These are phyloP conservation scores for Channa argus DNA, from an alignment of 2,113 vertebrate species.

Conservation along the genomic window DNA sequence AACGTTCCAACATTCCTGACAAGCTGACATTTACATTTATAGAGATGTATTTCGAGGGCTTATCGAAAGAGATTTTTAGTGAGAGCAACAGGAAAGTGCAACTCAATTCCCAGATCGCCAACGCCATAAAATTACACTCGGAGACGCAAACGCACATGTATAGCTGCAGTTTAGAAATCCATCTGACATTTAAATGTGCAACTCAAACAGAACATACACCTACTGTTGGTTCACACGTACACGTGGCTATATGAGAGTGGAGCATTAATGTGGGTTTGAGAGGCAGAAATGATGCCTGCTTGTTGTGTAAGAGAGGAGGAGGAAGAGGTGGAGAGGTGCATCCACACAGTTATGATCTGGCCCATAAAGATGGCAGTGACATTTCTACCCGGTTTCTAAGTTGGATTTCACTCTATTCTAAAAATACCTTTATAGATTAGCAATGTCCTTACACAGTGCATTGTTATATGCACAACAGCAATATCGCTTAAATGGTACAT, in stretches of 20 bases:
- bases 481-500: too few species aligned
- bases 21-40: constrained; percentile 17
- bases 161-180: constrained; percentile 27
- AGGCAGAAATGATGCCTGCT: constrained; percentile 36
- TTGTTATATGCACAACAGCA: too few species aligned
- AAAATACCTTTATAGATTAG: background rate
- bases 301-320: constrained; percentile 66
- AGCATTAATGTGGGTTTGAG: constrained; percentile 57
- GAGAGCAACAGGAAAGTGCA: background rate
- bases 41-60: constrained; percentile 11
- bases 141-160: background rate
- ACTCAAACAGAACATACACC: constrained; percentile 41
- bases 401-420: background rate
- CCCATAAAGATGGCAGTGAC: constrained; percentile 16
- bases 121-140: background rate
- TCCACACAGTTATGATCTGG: constrained; percentile 26
- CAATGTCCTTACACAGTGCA: too few species aligned
- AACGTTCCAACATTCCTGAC: constrained; percentile 5
- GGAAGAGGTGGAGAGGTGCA: constrained; percentile 42
- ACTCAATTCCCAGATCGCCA: background rate
- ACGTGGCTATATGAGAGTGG: constrained; percentile 11
- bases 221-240: constrained; percentile 26
- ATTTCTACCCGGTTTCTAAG: constrained; percentile 12
- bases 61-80: constrained; percentile 1
- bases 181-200: constrained; percentile 49